These are phyloP conservation scores for Thunnus thynnus DNA, from an alignment of 2,113 vertebrate species.

Conservation along the genomic window DNA sequence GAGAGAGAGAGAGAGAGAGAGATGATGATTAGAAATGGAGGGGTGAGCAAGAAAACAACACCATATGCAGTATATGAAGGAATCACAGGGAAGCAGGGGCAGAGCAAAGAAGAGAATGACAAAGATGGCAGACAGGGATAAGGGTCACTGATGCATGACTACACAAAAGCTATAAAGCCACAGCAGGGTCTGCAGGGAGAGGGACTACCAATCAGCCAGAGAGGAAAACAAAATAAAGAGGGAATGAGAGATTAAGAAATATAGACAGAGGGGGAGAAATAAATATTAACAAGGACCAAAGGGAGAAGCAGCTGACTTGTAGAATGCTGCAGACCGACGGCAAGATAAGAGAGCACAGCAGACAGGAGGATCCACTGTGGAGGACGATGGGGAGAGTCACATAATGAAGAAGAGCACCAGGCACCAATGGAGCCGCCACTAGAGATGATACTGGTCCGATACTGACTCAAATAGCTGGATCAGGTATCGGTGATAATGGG, in stretches of 20 bases:
- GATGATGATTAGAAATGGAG: background rate
- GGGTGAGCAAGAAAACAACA: background rate
- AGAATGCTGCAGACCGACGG: background rate
- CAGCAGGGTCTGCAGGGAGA: conserved; percentile 16
- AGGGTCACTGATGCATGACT: conserved; percentile 45
- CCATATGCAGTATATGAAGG: background rate
- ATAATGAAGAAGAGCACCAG: conserved; percentile 11
- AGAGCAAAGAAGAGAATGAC: conserved; percentile 20
- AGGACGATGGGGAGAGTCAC: background rate
- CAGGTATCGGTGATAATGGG: too few species aligned
- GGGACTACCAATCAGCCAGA: conserved; percentile 24
- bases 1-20: background rate
- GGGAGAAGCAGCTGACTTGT: background rate
- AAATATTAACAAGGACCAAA: conserved; percentile 9
- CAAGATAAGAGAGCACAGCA: background rate
- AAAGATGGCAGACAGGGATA: conserved; percentile 31
- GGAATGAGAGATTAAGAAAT: background rate
- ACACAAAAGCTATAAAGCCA: conserved; percentile 36
- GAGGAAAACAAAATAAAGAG: conserved; percentile 27
- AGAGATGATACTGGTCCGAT: too few species aligned
- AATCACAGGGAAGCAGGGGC: background rate
- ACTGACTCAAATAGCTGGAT: too few species aligned
- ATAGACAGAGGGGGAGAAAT: conserved; percentile 2
- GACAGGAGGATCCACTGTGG: background rate
- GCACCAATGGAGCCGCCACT: background rate